Percentiles rank a stretch among this genome's conserved stretches.
phyloP scores from a whole-genome alignment of 2,888 invertebrate species.

The Pristionchus mayeri region DNA sequence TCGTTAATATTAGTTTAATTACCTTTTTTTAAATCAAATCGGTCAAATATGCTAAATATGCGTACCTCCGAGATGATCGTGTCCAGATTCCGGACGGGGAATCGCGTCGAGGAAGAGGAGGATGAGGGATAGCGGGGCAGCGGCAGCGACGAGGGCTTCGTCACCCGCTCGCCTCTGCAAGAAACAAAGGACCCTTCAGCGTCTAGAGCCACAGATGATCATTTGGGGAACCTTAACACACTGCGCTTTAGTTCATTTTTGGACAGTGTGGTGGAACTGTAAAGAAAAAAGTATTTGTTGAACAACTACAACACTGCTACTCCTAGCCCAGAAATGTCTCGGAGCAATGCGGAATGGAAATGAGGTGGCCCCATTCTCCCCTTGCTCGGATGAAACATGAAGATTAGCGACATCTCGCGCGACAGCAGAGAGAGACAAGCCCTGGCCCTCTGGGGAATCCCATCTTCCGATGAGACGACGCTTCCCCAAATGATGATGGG shows the following conservation, averaged over 20 bases:
- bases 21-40: too few species aligned
- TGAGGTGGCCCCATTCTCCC: slow-evolving; percentile 16
- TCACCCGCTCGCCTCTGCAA: slow-evolving; percentile 25
- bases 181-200: too few species aligned
- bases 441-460: not conserved
- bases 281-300: too few species aligned
- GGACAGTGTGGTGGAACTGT: too few species aligned
- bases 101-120: not conserved
- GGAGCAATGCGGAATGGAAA: slow-evolving; percentile 17
- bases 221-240: too few species aligned
- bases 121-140: slow-evolving; percentile 40
- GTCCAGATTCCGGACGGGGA: slow-evolving; percentile 19
- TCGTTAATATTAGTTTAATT: too few species aligned
- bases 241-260: too few species aligned
- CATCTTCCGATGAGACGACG: not conserved
- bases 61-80: slow-evolving; percentile 44
- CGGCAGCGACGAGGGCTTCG: slow-evolving; percentile 44
- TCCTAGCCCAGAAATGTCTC: too few species aligned
- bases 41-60: too few species aligned
- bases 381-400: slow-evolving; percentile 21
- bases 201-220: too few species aligned
- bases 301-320: too few species aligned
- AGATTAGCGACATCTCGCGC: slow-evolving; percentile 34
- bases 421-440: not conserved
- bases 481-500: slow-evolving; percentile 26